phyloP scores from a whole-genome alignment of 2,113 vertebrate genomes.

The Hemiscyllium ocellatum region DNA sequence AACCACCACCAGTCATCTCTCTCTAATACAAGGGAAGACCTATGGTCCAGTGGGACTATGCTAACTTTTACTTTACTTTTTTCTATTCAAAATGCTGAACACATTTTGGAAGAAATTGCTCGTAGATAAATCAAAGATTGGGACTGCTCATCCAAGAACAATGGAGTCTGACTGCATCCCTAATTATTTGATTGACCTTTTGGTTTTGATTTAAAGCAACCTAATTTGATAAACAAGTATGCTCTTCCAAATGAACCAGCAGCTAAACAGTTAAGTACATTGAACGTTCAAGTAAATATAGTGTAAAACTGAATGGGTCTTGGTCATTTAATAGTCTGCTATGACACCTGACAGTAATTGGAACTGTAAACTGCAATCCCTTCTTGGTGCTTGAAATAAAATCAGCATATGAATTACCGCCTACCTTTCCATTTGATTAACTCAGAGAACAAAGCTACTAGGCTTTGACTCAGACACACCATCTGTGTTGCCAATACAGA shows the following conservation, averaged over 20 bases:
- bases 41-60: too few relatives aligned
- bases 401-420: not conserved
- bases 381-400: not conserved
- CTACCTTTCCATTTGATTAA: not conserved
- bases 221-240: not conserved
- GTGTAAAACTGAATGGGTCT: not conserved
- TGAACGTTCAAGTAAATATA: not conserved
- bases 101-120: not conserved
- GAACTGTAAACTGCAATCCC: not conserved
- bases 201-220: not conserved
- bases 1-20: too few relatives aligned
- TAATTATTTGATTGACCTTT: not conserved
- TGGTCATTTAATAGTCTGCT: not conserved
- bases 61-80: too few relatives aligned
- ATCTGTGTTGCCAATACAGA: not conserved
- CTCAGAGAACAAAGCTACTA: not conserved
- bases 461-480: not conserved
- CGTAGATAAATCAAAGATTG: not conserved
- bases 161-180: not conserved
- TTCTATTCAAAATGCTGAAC: not conserved
- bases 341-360: not conserved
- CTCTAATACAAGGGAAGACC: too few relatives aligned
- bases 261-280: not conserved
- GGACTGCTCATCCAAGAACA: not conserved
- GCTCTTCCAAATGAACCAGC: not conserved